phyloP scores from a whole-genome alignment of 2,797 vertebrate species.

The Numenius phaeopus region DNA sequence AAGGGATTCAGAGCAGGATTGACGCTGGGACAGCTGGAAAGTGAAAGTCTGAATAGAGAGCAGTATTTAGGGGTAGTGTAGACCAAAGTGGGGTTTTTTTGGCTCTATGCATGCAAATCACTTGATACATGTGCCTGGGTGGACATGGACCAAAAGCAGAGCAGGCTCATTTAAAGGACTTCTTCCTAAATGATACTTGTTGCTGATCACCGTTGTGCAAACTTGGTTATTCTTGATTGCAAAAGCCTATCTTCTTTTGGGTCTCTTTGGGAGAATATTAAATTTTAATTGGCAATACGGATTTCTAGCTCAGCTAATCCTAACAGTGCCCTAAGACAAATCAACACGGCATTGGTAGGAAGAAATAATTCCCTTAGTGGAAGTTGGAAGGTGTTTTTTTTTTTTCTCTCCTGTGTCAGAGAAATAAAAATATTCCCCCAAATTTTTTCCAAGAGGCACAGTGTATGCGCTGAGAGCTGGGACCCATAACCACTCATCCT shows the following conservation, averaged over 20 bases:
- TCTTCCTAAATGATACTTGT: not conserved
- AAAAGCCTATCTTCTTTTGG: not conserved
- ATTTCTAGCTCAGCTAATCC: slow-evolving; percentile 13
- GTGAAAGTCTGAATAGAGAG: not conserved
- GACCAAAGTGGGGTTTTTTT: not conserved
- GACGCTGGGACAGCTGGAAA: not conserved
- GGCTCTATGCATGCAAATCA: fast-evolving
- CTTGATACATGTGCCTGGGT: not conserved
- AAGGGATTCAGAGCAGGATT: not conserved
- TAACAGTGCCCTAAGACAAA: slow-evolving; percentile 12
- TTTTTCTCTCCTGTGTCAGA: not conserved
- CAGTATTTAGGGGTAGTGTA: not conserved
- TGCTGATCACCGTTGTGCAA: not conserved
- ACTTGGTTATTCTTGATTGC: not conserved
- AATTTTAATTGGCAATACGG: not conserved
- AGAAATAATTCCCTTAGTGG: slow-evolving; percentile 10
- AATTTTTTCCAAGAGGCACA: not conserved
- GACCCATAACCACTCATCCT: not conserved
- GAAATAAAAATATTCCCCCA: not conserved
- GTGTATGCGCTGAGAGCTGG: not conserved
- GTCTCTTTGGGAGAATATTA: not conserved
- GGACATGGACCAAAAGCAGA: not conserved
- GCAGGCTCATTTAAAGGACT: not conserved
- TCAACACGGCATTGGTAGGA: not conserved
- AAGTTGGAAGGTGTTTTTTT: not conserved